Evolutionary conservation across 2,888 invertebrate genomes (phyloP).

Genomic region (Craniophora ligustri): DNA sequence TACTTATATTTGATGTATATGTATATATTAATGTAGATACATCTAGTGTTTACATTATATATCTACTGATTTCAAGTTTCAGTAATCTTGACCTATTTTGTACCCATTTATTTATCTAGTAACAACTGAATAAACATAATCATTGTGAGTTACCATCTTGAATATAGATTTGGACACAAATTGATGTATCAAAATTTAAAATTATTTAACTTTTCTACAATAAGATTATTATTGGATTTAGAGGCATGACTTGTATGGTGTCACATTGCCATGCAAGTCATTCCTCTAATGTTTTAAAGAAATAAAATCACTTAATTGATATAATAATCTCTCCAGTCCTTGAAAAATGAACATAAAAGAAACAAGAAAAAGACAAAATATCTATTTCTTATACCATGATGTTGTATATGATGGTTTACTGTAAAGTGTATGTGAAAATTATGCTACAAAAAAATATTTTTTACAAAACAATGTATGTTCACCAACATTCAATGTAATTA

Average conservation of each 20-base stretch:
- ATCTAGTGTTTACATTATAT: background rate
- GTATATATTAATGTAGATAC: background rate
- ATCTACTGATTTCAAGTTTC: background rate
- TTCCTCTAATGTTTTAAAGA: too few species aligned
- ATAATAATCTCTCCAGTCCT: too few species aligned
- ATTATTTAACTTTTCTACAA: too few species aligned
- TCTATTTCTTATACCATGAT: too few species aligned
- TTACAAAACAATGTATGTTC: background rate
- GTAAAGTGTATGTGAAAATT: too few species aligned
- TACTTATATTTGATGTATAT: background rate
- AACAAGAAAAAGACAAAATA: too few species aligned
- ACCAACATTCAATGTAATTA: constrained; percentile 9
- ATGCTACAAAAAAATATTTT: too few species aligned
- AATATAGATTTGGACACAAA: constrained; percentile 16
- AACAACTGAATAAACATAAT: background rate
- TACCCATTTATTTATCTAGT: background rate
- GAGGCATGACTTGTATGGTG: too few species aligned
- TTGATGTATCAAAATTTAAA: background rate
- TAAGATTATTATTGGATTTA: too few species aligned
- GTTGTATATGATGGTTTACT: background rate
- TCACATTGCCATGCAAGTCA: too few species aligned
- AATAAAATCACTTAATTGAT: too few species aligned
- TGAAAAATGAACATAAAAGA: too few species aligned
- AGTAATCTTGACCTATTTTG: constrained; percentile 1
- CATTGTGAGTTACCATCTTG: background rate